Base-by-base conservation (phyloP, 2,888 invertebrate genomes). In the Drosophila pseudotalamancana region DNA sequence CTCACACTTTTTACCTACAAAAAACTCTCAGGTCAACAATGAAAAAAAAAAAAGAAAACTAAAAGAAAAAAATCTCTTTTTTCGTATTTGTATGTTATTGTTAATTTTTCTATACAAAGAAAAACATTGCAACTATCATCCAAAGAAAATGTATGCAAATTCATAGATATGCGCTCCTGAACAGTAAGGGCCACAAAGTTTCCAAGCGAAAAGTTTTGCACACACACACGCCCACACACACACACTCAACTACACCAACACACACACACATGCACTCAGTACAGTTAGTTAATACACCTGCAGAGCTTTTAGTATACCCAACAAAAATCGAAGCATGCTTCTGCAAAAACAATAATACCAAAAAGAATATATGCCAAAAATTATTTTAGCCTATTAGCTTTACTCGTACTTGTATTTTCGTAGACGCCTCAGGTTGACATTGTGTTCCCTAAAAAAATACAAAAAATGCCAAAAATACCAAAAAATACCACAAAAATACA, bases 71-170 rank as follows among this genome's bases (percentile, higher is more conserved):
- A 90, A 90, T 90, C 90, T 90, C 90, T 90, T 89, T 90, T 90
- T 90, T 90, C 90, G 91, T 91, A 90, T 90, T 90, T 90, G 91
- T 90, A 89, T 90, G 91, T 90, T 91, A 84, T 90, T 89, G 90
- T 91, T 90, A 87, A 90, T 90, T 90, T 90, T 90, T 82, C 75
- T 84, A 66, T 75, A 84, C 86, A 85, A 86, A 85, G 76, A 88
- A 84, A 84, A 86, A 85, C 67, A 73, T 77, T 69, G 70, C 66
- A 72, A 72, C 87, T 90, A 87, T 90, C 90, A 90, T 90, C 89
- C 81, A 84, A 87, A 90, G 91, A 90, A 90, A 90, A 90, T 90
- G 77, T 88, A 89, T 90, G 87, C 84, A 89, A 89, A 88, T 83
- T 90, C 90, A 90, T 88, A 87, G 87, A 88, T 85, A 88, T 80